Evolutionary conservation across 2,113 vertebrate genomes (phyloP), one percentile per base, ranked within the genome.

Genomic region (Apeltes quadracus): DNA sequence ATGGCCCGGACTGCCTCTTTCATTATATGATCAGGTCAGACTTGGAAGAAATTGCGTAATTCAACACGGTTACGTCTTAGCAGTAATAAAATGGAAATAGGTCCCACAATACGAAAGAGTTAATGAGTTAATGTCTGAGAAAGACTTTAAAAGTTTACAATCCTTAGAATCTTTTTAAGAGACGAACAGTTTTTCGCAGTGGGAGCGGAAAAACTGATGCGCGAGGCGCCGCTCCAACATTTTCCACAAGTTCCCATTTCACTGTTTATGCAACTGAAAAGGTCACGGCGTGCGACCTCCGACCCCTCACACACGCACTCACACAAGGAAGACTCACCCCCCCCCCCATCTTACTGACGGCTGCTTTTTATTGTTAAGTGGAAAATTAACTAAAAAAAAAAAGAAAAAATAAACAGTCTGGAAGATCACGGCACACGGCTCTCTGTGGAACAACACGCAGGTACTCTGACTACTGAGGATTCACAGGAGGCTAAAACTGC

Each of bases 351-450:
- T 8, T 48, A 14, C 12, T 58, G 22, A 46, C 70, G 41, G 55
- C 3, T 34, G 41, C 20, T 23, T 58, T 86, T 87, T 81, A 82
- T 83, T 87, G 50, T 18, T 20, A 71, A 11, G 34, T 54, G 72
- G 51, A 66, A 72, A 39, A 29, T 48, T 18, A 39, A 72, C 69
- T 56, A 80, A 25, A 68, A n/a, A 53, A 32, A n/a, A n/a, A n/a
- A n/a, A n/a, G n/a, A 79, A 32, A 32, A 32, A 4, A 25, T 65
- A n/a, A 54, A 32, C 44, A n/a, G 7, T 29, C 59, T 39, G 4
- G 63, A 65, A 81, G 46, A 74, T 61, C 63, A 82, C 83, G 70
- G 71, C 75, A 79, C 43, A 34, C 32, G 3, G 32, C 6, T 7
- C 32, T 34, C 3, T 32, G 9, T 55, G 46, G 79, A 66, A 68